A percentile compares a stretch with the other conserved stretches of the same genome.
Conservation (phyloP, 2,888 invertebrate genomes). For the Drosophila melanosoma region DNA sequence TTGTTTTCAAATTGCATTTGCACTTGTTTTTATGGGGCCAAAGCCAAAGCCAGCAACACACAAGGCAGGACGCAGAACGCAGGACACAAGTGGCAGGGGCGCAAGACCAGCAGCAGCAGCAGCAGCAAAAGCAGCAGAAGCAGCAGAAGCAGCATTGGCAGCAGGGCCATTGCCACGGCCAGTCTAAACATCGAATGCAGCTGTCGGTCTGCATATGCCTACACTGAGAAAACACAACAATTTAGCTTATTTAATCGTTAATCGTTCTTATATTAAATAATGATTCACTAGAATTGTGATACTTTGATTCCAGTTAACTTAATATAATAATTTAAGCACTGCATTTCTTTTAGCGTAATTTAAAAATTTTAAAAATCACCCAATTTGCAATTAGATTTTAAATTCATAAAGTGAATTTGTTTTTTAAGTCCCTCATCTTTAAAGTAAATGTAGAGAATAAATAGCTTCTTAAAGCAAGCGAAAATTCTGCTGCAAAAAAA, state of each 20-base stretch:
- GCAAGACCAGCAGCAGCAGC: slow-evolving; percentile 5
- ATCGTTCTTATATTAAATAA: neutral
- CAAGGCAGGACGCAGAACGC: slow-evolving; percentile 3
- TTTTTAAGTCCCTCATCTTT: neutral
- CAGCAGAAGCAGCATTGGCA: neutral
- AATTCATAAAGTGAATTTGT: neutral
- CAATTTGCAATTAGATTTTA: neutral
- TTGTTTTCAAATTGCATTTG: slow-evolving; percentile 79
- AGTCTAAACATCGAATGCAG: slow-evolving; percentile 53
- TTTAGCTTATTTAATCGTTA: neutral
- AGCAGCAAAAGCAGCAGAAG: neutral
- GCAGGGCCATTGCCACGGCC: slow-evolving; percentile 22
- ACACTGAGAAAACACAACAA: slow-evolving; percentile 4
- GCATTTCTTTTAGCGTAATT: neutral
- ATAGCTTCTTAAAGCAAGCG: neutral
- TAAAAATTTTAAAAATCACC: neutral
- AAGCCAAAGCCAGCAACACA: slow-evolving; percentile 29
- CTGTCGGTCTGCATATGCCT: slow-evolving; percentile 46
- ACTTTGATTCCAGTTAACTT: neutral
- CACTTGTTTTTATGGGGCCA: slow-evolving; percentile 75
- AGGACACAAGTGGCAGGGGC: neutral
- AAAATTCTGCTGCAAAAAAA: neutral
- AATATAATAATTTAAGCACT: neutral
- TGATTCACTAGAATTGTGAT: neutral
- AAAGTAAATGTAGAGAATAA: neutral